A percentile compares a stretch with the other conserved stretches of the same genome.
These are phyloP conservation scores for Dioctria rufipes DNA, from an alignment of 2,888 invertebrate species.

Conservation along the genomic window DNA sequence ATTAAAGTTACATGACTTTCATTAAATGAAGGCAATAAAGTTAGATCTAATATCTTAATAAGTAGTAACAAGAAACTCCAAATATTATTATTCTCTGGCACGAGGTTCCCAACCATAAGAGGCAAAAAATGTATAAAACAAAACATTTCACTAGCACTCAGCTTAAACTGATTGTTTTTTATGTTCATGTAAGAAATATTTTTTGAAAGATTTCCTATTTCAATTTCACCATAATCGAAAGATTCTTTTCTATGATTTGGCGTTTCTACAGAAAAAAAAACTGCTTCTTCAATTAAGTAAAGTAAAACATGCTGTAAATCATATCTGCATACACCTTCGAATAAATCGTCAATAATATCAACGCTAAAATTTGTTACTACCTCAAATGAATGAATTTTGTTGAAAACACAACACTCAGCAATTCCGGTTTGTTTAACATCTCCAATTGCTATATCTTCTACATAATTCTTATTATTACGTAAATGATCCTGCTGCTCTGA, in stretches of 20 bases:
- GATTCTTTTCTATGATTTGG: neutral
- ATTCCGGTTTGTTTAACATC: conserved; percentile 7
- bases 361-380: conserved; percentile 1
- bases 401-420: conserved; percentile 1
- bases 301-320: neutral
- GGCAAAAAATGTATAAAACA: neutral
- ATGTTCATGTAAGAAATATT: neutral
- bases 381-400: neutral
- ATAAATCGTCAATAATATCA: neutral
- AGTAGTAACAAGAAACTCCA: neutral
- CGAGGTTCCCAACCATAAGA: neutral
- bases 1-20: neutral
- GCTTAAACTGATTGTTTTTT: neutral
- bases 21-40: neutral
- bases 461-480: neutral
- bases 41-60: neutral
- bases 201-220: conserved; percentile 10
- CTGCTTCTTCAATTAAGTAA: neutral
- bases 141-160: conserved; percentile 25
- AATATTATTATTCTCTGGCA: neutral
- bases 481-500: neutral
- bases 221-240: neutral
- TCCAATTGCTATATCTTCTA: neutral
- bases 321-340: conserved; percentile 16
- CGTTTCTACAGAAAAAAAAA: neutral